phyloP scores from a whole-genome alignment of 2,888 invertebrate species.

The Pasiphila rectangulata region DNA sequence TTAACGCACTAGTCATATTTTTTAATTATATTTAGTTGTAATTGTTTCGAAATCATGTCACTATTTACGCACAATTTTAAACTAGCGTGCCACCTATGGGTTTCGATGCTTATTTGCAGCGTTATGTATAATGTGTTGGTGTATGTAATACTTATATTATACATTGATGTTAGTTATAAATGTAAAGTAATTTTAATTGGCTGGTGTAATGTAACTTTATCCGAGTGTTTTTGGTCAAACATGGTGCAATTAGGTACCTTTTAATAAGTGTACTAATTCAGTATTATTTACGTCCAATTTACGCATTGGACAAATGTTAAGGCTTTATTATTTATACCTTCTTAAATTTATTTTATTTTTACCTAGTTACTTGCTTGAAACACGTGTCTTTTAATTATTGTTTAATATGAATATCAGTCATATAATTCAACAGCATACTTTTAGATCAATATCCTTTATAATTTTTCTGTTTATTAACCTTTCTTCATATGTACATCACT shows the following conservation, averaged over 20 bases:
- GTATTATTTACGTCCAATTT: constrained; percentile 16
- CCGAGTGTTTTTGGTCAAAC: constrained; percentile 22
- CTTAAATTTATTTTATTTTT: neutral
- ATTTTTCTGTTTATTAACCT: no score
- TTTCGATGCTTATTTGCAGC: constrained; percentile 22
- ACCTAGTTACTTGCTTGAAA: neutral
- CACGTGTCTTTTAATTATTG: no score
- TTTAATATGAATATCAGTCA: no score
- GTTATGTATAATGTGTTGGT: constrained; percentile 14
- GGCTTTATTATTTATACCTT: neutral
- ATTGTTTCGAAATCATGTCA: constrained; percentile 30
- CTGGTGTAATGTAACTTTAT: constrained; percentile 3
- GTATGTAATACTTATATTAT: constrained; percentile 21
- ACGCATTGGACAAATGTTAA: neutral
- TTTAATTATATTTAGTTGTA: constrained; percentile 36
- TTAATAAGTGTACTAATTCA: constrained; percentile 21
- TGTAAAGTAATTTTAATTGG: constrained; percentile 11
- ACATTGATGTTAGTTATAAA: constrained; percentile 30
- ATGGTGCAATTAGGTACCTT: constrained; percentile 16
- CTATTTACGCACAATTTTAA: constrained; percentile 29
- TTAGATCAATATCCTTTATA: neutral
- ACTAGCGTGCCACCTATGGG: constrained; percentile 7
- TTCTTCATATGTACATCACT: constrained; percentile 8
- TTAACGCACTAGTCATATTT: constrained; percentile 48
- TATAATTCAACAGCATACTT: no score